A percentile compares a stretch with the other conserved stretches of the same genome.
Evolutionary conservation across 2,888 invertebrate genomes (phyloP).

Genomic region (Lycocerus yunnanus): DNA sequence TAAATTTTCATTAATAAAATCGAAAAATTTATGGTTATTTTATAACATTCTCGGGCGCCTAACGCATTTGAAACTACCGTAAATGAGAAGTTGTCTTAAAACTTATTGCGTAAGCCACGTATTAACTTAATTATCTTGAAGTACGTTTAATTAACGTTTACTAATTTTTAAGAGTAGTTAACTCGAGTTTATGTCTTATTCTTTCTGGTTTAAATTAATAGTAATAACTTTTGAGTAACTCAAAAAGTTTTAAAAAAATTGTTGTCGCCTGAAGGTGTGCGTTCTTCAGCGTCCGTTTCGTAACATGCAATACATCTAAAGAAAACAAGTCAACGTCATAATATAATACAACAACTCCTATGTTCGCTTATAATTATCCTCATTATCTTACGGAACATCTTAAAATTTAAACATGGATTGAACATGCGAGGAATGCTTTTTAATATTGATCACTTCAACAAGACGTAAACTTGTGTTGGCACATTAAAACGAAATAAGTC

Average conservation of each 20-base stretch:
- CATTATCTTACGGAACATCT: constrained; percentile 25
- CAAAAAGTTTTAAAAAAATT: background rate
- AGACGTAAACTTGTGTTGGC: constrained; percentile 15
- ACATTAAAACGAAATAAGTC: constrained; percentile 23
- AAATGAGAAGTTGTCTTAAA: background rate
- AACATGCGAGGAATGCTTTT: background rate
- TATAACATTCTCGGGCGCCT: background rate
- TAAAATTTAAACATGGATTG: background rate
- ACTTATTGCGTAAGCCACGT: background rate
- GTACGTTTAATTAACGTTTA: background rate
- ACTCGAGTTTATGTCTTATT: background rate
- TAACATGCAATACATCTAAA: constrained; percentile 6
- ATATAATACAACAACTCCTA: constrained; percentile 9
- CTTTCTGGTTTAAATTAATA: background rate
- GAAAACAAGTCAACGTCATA: constrained; percentile 15
- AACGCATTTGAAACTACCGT: background rate
- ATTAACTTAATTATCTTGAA: background rate
- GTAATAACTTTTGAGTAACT: background rate
- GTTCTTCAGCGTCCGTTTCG: constrained; percentile 11
- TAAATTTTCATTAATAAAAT: background rate
- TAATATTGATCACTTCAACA: constrained; percentile 10
- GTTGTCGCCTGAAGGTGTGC: constrained; percentile 19
- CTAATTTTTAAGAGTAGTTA: background rate
- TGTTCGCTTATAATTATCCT: constrained; percentile 18
- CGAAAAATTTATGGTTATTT: background rate